Percentiles rank a stretch among this genome's conserved stretches.
phyloP scores from a whole-genome alignment of 2,888 invertebrate genomes.

The Spialia ferax region DNA sequence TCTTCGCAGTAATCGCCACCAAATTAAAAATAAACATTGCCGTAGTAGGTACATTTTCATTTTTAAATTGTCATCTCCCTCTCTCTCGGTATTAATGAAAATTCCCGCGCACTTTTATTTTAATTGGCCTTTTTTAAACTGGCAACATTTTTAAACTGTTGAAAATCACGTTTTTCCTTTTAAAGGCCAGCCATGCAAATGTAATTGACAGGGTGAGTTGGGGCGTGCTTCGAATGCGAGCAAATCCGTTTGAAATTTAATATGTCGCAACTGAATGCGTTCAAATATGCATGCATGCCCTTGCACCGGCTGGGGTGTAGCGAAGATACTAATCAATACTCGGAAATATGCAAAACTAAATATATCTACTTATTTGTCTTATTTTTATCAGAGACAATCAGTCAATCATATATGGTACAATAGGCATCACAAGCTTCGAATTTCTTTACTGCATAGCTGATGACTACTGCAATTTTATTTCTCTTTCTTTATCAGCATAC shows the following conservation, averaged over 20 bases:
- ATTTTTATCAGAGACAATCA: too few relatives aligned
- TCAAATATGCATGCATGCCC: conserved; percentile 56
- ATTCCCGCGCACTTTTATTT: conserved; percentile 22
- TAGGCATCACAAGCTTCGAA: too few relatives aligned
- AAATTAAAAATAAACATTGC: background rate
- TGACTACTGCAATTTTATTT: too few relatives aligned
- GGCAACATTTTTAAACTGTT: conserved; percentile 38
- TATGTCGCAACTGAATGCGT: conserved; percentile 66
- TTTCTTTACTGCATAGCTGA: too few relatives aligned
- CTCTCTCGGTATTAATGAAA: conserved; percentile 15
- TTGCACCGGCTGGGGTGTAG: conserved; percentile 31
- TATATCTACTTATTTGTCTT: too few relatives aligned
- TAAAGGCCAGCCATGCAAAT: conserved; percentile 51
- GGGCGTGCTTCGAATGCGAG: conserved; percentile 58
- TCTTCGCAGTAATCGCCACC: background rate
- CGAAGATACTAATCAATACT: conserved; percentile 40
- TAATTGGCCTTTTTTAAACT: conserved; percentile 37
- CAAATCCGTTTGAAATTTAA: conserved; percentile 77
- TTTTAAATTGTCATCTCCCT: conserved; percentile 7
- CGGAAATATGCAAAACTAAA: background rate
- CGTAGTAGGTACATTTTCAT: background rate
- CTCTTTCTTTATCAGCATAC: too few relatives aligned
- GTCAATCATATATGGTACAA: too few relatives aligned
- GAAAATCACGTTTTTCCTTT: conserved; percentile 39
- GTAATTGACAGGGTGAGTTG: conserved; percentile 56